Evolutionary conservation across 2,797 vertebrate genomes (phyloP), one percentile per base, ranked within the genome.

Genomic region (Limnodromus scolopaceus): DNA sequence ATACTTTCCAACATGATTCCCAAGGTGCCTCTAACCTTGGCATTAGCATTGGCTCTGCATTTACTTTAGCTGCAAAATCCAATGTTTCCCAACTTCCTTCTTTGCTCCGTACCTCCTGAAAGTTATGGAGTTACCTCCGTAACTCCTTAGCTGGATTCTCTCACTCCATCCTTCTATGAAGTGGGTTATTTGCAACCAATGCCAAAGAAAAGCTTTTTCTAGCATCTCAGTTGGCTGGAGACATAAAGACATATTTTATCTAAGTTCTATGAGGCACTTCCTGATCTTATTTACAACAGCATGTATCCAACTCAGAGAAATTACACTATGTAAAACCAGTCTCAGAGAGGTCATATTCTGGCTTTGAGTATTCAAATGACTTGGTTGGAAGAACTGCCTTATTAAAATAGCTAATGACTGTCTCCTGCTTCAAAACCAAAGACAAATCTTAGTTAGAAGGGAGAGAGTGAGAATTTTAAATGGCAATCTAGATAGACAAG

Each of bases 131-230:
- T 43, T 43, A 43, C 41, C 41, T 43, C 41, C 4, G 17, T 43
- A 43, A 84, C 69, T 91, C 92, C 71, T 94, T 46, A 79, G 71
- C 53, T 95, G 86, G 53, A 80, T 70, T 95, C 60, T 82, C 77
- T 84, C 54, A 91, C 34, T 92, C 10, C 25, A 28, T 92, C 90
- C 46, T 70, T 88, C 83, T 88, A 71, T 8, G 36, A 95, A 93
- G 90, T 82, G 70, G 49, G 63, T 39, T 76, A 82, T 83, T 93
- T 84, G 74, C 57, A 95, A 81, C 46, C 51, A 64, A 38, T 57
- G 88, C 88, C 94, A 94, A 96, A 89, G 49, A 71, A 96, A 93
- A 94, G 81, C 16, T 95, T 94, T 86, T 84, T 64, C 86, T 77
- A 70, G 43, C 4, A 13, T 75, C 74, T 92, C 76, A 93, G 61